Percentiles rank a stretch among this genome's conserved stretches.
Conservation (phyloP, 2,888 invertebrate species). For the Lasioglossum marginatum region DNA sequence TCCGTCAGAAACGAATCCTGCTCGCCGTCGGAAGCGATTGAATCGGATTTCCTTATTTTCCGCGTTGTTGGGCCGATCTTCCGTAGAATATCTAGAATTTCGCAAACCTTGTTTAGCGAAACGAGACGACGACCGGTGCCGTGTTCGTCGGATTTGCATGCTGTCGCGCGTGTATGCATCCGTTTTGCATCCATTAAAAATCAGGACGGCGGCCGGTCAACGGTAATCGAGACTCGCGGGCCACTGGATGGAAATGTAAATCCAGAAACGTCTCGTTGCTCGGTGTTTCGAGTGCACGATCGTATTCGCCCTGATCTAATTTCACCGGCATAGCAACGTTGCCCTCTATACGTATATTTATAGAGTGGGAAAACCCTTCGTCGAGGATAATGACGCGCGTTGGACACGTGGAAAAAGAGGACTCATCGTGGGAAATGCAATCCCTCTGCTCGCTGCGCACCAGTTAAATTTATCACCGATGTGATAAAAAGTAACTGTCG, state of each 20-base stretch:
- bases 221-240: constrained; percentile 42
- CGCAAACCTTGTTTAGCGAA: constrained; percentile 8
- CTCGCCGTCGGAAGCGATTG: background rate
- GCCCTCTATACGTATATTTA: background rate
- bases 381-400: background rate
- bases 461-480: background rate
- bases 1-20: background rate
- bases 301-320: constrained; percentile 11
- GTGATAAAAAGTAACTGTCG: background rate
- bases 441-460: background rate
- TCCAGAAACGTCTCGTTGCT: background rate
- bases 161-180: constrained; percentile 53
- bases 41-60: background rate
- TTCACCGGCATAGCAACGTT: background rate
- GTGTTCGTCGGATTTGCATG: constrained; percentile 51
- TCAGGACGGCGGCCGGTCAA: constrained; percentile 39
- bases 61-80: background rate
- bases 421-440: background rate
- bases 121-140: constrained; percentile 15
- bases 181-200: constrained; percentile 62
- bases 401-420: background rate
- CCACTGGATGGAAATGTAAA: constrained; percentile 41
- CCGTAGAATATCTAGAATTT: constrained; percentile 22
- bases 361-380: background rate
- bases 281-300: constrained; percentile 2